A percentile compares a stretch with the other conserved stretches of the same genome.
phyloP scores from a whole-genome alignment of 2,888 invertebrate species.

The Nyleta sp. region DNA sequence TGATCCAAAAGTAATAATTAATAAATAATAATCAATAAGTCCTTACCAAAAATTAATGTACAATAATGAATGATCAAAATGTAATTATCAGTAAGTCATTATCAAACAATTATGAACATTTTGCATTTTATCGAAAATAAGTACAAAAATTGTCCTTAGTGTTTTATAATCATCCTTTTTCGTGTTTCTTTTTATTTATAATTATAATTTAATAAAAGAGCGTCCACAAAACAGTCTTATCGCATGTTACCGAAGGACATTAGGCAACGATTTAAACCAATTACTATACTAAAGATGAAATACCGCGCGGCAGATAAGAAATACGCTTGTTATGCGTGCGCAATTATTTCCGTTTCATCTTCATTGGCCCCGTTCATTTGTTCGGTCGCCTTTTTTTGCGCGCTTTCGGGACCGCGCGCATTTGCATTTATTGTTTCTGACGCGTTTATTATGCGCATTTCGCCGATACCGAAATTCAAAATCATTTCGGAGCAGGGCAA shows the following conservation, averaged over 20 bases:
- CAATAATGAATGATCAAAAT: too few species aligned
- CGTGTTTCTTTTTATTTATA: too few species aligned
- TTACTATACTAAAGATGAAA: conserved; percentile 20
- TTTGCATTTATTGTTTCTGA: conserved; percentile 38
- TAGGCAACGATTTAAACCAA: conserved; percentile 20
- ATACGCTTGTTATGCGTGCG: background rate
- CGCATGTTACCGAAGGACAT: conserved; percentile 14
- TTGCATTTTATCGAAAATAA: too few species aligned
- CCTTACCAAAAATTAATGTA: too few species aligned
- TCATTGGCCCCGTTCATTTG: too few species aligned
- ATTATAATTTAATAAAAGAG: too few species aligned
- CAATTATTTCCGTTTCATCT: background rate
- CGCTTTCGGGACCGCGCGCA: conserved; percentile 19
- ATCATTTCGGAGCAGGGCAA: conserved; percentile 20
- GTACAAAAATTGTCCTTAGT: too few species aligned
- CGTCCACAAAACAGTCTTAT: background rate
- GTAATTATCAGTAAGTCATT: too few species aligned
- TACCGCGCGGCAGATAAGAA: conserved; percentile 16
- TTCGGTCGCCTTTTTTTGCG: conserved; percentile 6
- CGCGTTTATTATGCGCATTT: conserved; percentile 40
- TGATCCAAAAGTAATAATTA: too few species aligned
- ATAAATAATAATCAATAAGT: too few species aligned
- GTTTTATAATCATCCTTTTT: too few species aligned
- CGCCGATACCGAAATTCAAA: conserved; percentile 31
- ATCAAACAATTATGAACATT: too few species aligned